Base-by-base conservation (phyloP, 2,113 vertebrate genomes). In the Oryzias woworae region DNA sequence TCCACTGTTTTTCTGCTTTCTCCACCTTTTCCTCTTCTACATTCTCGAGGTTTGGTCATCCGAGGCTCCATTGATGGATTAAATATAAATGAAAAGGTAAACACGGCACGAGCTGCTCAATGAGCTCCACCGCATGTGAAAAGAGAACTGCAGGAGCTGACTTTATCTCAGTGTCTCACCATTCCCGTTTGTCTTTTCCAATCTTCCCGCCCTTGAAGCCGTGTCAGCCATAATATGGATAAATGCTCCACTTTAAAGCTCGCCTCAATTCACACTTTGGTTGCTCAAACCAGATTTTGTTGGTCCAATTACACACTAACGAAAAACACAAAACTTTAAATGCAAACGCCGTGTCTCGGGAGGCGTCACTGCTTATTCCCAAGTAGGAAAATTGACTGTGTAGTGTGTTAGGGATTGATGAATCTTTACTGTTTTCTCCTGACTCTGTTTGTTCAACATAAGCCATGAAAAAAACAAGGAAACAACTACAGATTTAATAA, bases 11-110 rank as follows among this genome's bases (percentile, higher is more conserved):
- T 16, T 7, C n/a, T 36, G 12, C 31, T 0, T 14, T 3, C n/a
- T 23, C 16, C 53, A 13, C n/a, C 46, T 22, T 45, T n/a, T 46
- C 54, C 31, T 42, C 0, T 20, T 1, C 20, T 20, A 18, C 4
- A 14, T 47, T 16, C 44, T 15, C 2, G 31, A 54, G 66, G 53
- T 16, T 36, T 50, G 62, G 44, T 26, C 13, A 36, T 54, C 59
- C 22, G 14, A 57, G 61, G 23, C 62, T 44, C 17, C 50, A 26
- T 22, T 71, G 64, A 80, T 69, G 72, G 72, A 80, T 80, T 72
- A 61, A 64, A 72, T 69, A 58, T 61, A 72, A 69, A 72, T 61
- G 64, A 65, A 58, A 55, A 53, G 16, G 51, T 72, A 68, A 75
- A 80, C 63, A 41, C 13, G 7, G 44, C 66, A 47, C 13, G 58